These are phyloP conservation scores for Hypomecis atomaria DNA, from an alignment of 2,888 invertebrate genomes.

Conservation along the genomic window DNA sequence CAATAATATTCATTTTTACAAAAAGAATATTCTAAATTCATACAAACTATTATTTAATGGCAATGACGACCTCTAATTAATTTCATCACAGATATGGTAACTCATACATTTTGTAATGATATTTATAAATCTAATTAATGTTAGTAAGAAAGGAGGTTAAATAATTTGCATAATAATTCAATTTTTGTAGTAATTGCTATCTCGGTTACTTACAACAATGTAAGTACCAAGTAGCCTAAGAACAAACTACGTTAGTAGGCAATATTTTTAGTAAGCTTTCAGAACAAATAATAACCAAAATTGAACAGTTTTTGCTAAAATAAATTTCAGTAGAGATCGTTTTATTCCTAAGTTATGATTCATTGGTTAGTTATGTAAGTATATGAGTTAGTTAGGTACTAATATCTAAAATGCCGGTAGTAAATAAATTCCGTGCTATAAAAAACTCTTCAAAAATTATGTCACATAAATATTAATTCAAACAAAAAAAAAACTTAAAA, in stretches of 20 bases:
- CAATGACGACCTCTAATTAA: slow-evolving; percentile 55
- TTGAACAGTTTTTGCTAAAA: neutral
- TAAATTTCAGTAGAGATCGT: slow-evolving; percentile 17
- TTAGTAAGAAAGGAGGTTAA: slow-evolving; percentile 19
- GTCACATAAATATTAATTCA: too few relatives aligned
- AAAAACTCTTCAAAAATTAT: neutral
- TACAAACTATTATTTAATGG: slow-evolving; percentile 36
- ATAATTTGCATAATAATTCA: slow-evolving; percentile 7
- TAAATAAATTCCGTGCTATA: slow-evolving; percentile 17
- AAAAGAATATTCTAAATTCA: slow-evolving; percentile 15
- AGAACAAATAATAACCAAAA: neutral
- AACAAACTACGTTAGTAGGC: too few relatives aligned
- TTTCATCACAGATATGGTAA: slow-evolving; percentile 74
- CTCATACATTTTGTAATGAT: slow-evolving; percentile 43
- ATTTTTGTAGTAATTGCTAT: neutral
- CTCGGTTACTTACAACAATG: neutral
- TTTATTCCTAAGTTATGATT: slow-evolving; percentile 7
- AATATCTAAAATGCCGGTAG: slow-evolving; percentile 2
- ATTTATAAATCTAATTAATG: slow-evolving; percentile 12
- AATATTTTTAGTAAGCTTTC: neutral
- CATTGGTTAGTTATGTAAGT: slow-evolving; percentile 3
- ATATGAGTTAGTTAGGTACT: neutral
- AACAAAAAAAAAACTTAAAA: too few relatives aligned
- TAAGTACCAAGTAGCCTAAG: neutral
- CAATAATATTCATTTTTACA: slow-evolving; percentile 26